Conservation (phyloP, 1,140 invertebrate species). For the Scylla paramamosain region DNA sequence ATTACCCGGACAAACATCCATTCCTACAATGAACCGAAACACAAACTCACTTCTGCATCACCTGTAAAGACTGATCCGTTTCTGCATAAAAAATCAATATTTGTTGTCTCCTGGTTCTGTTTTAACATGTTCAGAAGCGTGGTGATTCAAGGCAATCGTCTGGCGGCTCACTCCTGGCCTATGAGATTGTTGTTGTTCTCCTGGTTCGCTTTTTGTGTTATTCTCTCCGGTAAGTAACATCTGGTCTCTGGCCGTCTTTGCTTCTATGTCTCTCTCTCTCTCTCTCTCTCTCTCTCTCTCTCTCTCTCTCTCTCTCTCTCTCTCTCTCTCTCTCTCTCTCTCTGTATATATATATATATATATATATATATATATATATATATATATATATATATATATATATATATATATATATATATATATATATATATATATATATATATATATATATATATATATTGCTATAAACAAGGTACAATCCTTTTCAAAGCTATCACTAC, state of each 20-base stretch:
- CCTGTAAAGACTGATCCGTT: no score
- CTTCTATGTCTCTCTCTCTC: neutral
- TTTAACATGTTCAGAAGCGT: constrained; percentile 59
- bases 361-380: no score
- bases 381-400: no score
- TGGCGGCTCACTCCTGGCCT: neutral
- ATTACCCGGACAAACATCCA: neutral
- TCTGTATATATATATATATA: no score
- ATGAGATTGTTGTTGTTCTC: constrained; percentile 47
- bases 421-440: no score
- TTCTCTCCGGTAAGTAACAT: constrained; percentile 49
- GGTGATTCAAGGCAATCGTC: constrained; percentile 34
- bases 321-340: neutral
- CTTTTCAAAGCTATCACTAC: no score
- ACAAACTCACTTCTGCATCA: neutral
- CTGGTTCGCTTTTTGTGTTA: constrained; percentile 58
- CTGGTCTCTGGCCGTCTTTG: neutral
- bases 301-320: no score
- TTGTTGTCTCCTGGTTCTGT: neutral
- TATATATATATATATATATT: no score
- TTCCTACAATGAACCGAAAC: neutral
- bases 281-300: no score
- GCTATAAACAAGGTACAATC: no score
- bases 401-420: no score
- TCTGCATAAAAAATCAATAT: neutral